Evolutionary conservation across 2,797 vertebrate genomes (phyloP).

Genomic region (Sebastes taczanowskii): DNA sequence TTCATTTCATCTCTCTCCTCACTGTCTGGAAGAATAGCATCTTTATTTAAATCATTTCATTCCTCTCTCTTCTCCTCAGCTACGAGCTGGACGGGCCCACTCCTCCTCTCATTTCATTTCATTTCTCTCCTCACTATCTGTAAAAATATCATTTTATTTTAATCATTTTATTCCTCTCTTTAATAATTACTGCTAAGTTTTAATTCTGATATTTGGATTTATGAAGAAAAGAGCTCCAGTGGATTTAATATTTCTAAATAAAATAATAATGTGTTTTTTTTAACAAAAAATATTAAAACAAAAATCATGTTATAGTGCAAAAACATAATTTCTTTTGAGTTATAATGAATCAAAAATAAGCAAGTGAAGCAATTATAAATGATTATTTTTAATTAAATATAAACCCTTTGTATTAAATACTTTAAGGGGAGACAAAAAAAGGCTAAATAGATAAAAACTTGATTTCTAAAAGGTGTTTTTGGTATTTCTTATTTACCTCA

Average conservation of each 20-base stretch:
- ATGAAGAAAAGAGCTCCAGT: neutral
- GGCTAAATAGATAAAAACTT: neutral
- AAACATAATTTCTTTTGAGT: neutral
- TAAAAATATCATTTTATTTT: slow-evolving; percentile 29
- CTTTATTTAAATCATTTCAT: neutral
- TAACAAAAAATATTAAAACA: neutral
- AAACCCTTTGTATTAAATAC: neutral
- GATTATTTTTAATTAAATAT: neutral
- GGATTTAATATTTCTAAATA: neutral
- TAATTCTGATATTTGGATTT: neutral
- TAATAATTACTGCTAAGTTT: slow-evolving; percentile 5
- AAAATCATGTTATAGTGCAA: neutral
- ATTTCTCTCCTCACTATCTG: slow-evolving; percentile 40
- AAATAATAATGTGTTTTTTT: neutral
- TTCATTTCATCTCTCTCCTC: too few species aligned
- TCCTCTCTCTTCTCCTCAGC: too few species aligned
- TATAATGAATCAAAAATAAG: neutral
- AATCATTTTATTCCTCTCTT: neutral
- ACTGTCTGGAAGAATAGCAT: slow-evolving; percentile 25
- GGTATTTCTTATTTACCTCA: neutral
- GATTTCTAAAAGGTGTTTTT: neutral
- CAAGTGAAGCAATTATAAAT: neutral
- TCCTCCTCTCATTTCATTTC: too few species aligned
- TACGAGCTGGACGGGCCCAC: accelerated
- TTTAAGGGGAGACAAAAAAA: neutral